A percentile compares a stretch with the other conserved stretches of the same genome.
Conservation (phyloP, 2,797 vertebrate species). For the Trachurus trachurus region DNA sequence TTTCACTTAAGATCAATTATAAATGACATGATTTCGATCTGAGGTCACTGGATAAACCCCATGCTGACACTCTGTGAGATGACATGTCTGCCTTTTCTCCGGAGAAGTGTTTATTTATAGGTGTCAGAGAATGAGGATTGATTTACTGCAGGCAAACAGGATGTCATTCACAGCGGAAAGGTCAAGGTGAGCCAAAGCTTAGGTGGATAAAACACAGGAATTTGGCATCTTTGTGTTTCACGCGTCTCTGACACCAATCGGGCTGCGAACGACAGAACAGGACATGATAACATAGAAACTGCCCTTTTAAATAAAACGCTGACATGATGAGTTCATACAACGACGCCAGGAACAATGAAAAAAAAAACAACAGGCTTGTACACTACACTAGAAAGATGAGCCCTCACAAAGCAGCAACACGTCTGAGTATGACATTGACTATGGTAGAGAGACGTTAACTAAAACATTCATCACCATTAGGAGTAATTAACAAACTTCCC, state of each 20-base stretch:
- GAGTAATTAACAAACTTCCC: slow-evolving; percentile 84
- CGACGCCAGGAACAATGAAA: neutral
- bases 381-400: slow-evolving; percentile 21
- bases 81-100: slow-evolving; percentile 52
- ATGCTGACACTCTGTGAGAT: slow-evolving; percentile 24
- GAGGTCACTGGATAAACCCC: slow-evolving; percentile 29
- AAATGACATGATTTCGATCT: slow-evolving; percentile 14
- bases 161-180: slow-evolving; percentile 62
- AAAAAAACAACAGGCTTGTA: neutral
- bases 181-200: slow-evolving; percentile 73
- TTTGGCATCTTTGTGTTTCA: slow-evolving; percentile 43
- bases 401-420: slow-evolving; percentile 28
- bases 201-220: slow-evolving; percentile 47
- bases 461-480: slow-evolving; percentile 85
- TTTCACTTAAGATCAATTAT: slow-evolving; percentile 20
- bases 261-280: slow-evolving; percentile 2
- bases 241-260: slow-evolving; percentile 45
- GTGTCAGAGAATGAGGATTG: slow-evolving; percentile 68
- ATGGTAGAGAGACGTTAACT: slow-evolving; percentile 65
- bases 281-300: slow-evolving; percentile 22
- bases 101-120: slow-evolving; percentile 69
- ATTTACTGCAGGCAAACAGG: slow-evolving; percentile 73
- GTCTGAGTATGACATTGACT: slow-evolving; percentile 65
- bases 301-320: slow-evolving; percentile 28
- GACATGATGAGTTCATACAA: slow-evolving; percentile 26